Percentiles rank a stretch among this genome's conserved stretches.
phyloP scores from a whole-genome alignment of 2,888 invertebrate genomes.

The Metopia argyrocephala region DNA sequence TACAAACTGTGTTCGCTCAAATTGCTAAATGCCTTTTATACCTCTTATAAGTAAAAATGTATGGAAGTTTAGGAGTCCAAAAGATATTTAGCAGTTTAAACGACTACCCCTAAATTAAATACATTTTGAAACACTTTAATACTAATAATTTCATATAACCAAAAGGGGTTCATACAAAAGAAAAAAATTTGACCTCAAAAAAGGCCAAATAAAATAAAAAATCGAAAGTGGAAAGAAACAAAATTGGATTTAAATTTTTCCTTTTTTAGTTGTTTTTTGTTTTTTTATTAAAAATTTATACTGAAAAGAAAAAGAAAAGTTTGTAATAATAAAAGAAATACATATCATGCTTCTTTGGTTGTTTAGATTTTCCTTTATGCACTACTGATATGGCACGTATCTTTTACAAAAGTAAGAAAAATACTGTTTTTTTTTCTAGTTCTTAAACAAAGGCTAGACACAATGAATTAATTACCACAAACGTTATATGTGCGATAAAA shows the following conservation, averaged over 20 bases:
- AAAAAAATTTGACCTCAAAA: background rate
- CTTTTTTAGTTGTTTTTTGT: background rate
- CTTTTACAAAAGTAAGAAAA: background rate
- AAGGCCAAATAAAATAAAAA: background rate
- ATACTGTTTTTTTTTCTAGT: too few relatives aligned
- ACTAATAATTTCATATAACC: background rate
- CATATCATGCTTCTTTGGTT: too few relatives aligned
- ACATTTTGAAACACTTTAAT: background rate
- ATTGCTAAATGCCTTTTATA: too few relatives aligned
- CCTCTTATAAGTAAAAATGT: too few relatives aligned
- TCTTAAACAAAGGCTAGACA: background rate
- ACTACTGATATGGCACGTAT: constrained; percentile 45
- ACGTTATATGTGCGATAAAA: too few relatives aligned
- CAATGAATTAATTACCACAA: background rate
- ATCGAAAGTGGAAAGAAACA: constrained; percentile 3
- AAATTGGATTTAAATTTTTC: constrained; percentile 34
- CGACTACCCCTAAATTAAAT: too few relatives aligned
- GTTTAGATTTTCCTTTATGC: constrained; percentile 17
- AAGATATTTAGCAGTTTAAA: too few relatives aligned
- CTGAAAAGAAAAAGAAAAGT: background rate
- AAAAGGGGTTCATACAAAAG: too few relatives aligned
- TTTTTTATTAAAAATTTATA: background rate
- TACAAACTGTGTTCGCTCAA: too few relatives aligned
- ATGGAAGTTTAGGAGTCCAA: too few relatives aligned
- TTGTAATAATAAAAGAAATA: background rate